These are phyloP conservation scores for Diachasma alloeum DNA, from an alignment of 1,140 invertebrate species.

Conservation along the genomic window DNA sequence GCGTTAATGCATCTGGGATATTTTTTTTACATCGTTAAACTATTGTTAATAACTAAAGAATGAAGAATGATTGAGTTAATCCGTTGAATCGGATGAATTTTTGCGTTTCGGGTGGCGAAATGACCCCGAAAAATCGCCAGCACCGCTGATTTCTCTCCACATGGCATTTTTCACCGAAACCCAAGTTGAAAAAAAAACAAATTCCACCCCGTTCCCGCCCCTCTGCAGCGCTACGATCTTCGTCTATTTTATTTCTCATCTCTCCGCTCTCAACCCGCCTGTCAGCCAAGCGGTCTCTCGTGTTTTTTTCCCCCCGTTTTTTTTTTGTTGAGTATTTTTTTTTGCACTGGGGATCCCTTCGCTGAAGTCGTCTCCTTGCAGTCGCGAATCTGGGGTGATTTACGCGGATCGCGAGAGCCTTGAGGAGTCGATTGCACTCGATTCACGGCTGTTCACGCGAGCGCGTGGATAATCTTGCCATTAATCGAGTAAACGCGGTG, in stretches of 20 bases:
- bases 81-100: no score
- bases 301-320: background rate
- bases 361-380: background rate
- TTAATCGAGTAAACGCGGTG: background rate
- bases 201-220: constrained; percentile 25
- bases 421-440: no score
- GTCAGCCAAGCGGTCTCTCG: background rate
- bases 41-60: no score
- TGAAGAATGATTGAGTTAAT: no score
- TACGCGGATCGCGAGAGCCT: no score
- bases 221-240: constrained; percentile 14
- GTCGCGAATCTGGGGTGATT: background rate
- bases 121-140: no score
- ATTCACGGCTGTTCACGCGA: no score
- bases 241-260: constrained; percentile 4
- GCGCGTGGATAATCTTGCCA: no score
- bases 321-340: background rate
- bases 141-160: background rate
- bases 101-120: no score
- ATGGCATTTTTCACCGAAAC: background rate
- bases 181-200: constrained; percentile 18
- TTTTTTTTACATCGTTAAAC: background rate
- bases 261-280: background rate
- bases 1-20: background rate
- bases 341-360: background rate